Conservation (phyloP, 2,888 invertebrate genomes). For the Brenthis ino region DNA sequence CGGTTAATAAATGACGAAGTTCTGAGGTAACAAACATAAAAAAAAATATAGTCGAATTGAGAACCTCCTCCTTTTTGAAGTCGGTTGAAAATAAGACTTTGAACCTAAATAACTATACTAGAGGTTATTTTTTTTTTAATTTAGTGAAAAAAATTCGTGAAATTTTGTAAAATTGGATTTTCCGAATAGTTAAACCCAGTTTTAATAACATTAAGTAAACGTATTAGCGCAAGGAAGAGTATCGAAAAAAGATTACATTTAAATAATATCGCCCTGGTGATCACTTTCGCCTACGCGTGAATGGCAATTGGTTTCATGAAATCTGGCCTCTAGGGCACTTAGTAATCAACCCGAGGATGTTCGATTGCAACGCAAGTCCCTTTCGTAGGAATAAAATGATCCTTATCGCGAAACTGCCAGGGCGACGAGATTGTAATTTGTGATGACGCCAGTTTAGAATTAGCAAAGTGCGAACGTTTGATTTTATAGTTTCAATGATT, state of each 20-base stretch:
- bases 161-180: constrained; percentile 20
- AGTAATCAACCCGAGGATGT: constrained; percentile 74
- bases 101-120: neutral
- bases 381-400: constrained; percentile 76
- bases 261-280: constrained; percentile 81
- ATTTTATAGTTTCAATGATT: constrained; percentile 42
- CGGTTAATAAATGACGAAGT: no score
- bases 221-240: constrained; percentile 61
- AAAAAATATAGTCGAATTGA: no score
- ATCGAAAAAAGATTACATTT: constrained; percentile 81
- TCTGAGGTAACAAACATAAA: no score
- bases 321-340: constrained; percentile 77
- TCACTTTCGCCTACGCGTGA: constrained; percentile 75
- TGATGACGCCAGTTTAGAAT: constrained; percentile 66
- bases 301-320: constrained; percentile 74
- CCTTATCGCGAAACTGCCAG: constrained; percentile 72
- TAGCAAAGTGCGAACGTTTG: constrained; percentile 53
- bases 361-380: constrained; percentile 72
- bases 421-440: constrained; percentile 76
- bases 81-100: neutral
- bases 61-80: no score
- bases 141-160: neutral
- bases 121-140: neutral
- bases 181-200: constrained; percentile 31
- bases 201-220: constrained; percentile 45